Base-by-base conservation (phyloP, 2,113 vertebrate genomes). In the Hippocampus guttulatus region DNA sequence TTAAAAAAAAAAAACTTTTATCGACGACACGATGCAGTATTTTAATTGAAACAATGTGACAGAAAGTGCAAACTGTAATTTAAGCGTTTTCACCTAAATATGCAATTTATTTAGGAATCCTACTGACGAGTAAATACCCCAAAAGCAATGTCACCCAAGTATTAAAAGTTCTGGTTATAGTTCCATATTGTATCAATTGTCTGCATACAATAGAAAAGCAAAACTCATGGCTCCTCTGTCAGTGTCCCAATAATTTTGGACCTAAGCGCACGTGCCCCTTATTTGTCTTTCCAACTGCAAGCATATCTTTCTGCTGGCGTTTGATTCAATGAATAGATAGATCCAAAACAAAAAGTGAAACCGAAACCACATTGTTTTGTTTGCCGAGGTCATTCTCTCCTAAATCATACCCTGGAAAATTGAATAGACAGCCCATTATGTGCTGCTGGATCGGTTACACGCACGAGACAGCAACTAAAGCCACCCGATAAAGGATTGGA, bases 341-440 rank as follows among this genome's bases (percentile, higher is more conserved):
- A 38, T 51, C 47, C 16, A 51, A 51, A 87, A 81, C 75, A 68
- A 66, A 83, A 68, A 69, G 67, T 81, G 81, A 82, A 83, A 82
- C 74, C 75, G 74, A 88, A 82, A 81, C 87, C 74, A 0, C 63
- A 21, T 45, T 82, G 84, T 88, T 90, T 88, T 84, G 81, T 82
- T 85, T 85, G 81, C 71, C 80, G 69, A 86, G 82, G 76, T 83
- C 85, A 79, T 89, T 88, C 88, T 84, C 78, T 84, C 70, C 84
- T 80, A 88, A 91, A 90, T 86, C 82, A 83, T 84, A 73, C 79
- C 80, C 81, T 87, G 88, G 84, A 88, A 89, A 88, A 89, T 84
- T 68, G 79, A 87, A 82, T 74, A 72, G 84, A 85, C 85, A 76
- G 83, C 57, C 78, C 89, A 86, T 91, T 83, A 90, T 86, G 87